Evolutionary conservation across 2,888 invertebrate genomes (phyloP), one percentile per base, ranked within the genome.

Genomic region (Beris morrisii): DNA sequence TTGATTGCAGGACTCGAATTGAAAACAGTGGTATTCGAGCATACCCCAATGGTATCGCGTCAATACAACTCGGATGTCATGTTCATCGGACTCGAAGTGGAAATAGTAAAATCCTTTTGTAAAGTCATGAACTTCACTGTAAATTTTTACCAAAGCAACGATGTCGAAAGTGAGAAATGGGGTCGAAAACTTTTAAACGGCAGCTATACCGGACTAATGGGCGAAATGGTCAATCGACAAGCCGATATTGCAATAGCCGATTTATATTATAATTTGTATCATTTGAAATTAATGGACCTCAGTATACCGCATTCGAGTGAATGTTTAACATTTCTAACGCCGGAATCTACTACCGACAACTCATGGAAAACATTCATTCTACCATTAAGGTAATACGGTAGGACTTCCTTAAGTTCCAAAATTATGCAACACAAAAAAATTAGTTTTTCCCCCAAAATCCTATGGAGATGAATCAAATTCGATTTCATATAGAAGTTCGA

Each of bases 281-380:
- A 91, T 72, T 76, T 88, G 55, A 84, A 86, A 56, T 78, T 88
- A 53, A 85, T 90, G 73, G 93, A 93, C 76, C 79, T 93, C 46
- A 89, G 89, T 63, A 83, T 85, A 55, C 91, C 93, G 0, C 93
- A 93, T 70, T 89, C 88, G n/a, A 86, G 89, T 0, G 90, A 92
- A 75, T 93, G 93, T 74, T 83, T 92, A 73, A 93, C 93, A 0
- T 93, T 93, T 74, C 77, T 93, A 15, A 92, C 93, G 0, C 92
- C 92, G 0, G 92, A 92, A 79, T 87, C 92, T 0, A 81, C 89
- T 15, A 86, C 86, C 2, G 91, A 93, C 75, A 92, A 91, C 73
- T 90, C 92, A 1, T 93, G 93, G 93, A 89, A 89, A 77, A 90
- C 92, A 0, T 82, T 93, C 6, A 88, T 92, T 73, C 80, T 90